Evolutionary conservation across 23 tunicate genomes (phyloP).

Genomic region (Halocynthia aurantium): DNA sequence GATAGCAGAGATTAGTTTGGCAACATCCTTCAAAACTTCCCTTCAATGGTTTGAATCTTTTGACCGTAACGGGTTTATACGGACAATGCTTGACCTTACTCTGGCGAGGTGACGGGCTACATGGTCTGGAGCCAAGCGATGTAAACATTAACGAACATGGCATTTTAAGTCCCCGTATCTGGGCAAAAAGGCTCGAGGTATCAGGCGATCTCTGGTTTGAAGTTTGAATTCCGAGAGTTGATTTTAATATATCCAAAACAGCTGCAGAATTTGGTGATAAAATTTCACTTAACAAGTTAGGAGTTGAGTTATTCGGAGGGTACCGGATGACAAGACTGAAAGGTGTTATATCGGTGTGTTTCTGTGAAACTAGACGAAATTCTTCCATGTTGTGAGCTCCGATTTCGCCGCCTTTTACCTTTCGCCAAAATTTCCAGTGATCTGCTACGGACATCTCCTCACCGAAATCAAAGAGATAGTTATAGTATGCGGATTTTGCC

Average conservation of each 20-base stretch:
- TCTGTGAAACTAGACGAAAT: background rate
- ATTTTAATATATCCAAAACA: constrained; percentile 9
- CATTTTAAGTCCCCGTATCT: constrained; percentile 12
- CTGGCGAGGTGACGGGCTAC: constrained; percentile 8
- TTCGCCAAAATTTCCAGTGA: constrained; percentile 28
- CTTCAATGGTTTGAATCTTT: constrained; percentile 35
- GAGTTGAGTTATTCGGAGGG: background rate
- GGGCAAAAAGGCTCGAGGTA: background rate
- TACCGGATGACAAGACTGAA: constrained; percentile 15
- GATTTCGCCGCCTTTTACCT: constrained; percentile 18
- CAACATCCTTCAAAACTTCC: constrained; percentile 89
- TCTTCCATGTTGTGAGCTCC: constrained; percentile 24
- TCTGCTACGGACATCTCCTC: constrained; percentile 5
- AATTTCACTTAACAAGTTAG: constrained; percentile 1
- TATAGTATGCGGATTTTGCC: constrained; percentile 22
- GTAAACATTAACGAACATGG: constrained; percentile 20
- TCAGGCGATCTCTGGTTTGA: background rate
- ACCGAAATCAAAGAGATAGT: constrained; percentile 16
- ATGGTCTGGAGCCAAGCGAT: constrained; percentile 20
- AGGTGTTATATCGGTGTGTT: constrained; percentile 10
- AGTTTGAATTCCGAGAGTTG: background rate
- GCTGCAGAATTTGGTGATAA: background rate
- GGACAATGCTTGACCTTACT: constrained; percentile 34
- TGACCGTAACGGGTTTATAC: constrained; percentile 28
- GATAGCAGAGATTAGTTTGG: constrained; percentile 52